Percentiles rank a stretch among this genome's conserved stretches.
These are phyloP conservation scores for Lithobates pipiens DNA, from an alignment of 2,797 vertebrate species.

Conservation along the genomic window DNA sequence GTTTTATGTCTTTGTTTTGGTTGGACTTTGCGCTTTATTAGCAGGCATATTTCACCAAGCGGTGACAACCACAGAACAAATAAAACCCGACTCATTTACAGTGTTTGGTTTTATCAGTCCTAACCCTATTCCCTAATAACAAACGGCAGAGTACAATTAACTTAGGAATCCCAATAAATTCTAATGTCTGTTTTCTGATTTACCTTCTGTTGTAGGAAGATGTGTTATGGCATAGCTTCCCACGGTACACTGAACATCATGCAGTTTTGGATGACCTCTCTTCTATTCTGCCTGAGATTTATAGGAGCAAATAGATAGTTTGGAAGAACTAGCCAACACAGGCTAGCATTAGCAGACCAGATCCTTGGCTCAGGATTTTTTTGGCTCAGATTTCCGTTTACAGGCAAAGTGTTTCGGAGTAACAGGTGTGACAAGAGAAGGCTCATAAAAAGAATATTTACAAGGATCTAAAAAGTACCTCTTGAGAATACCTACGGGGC, in stretches of 20 bases:
- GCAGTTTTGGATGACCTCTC: constrained; percentile 55
- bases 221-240: constrained; percentile 46
- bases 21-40: constrained; percentile 12
- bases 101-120: constrained; percentile 16
- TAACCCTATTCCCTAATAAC: constrained; percentile 30
- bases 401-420: constrained; percentile 34
- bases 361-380: not conserved
- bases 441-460: constrained; percentile 51
- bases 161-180: constrained; percentile 58
- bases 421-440: constrained; percentile 53
- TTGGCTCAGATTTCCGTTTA: constrained; percentile 31
- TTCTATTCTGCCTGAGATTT: constrained; percentile 50
- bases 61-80: constrained; percentile 3
- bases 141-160: constrained; percentile 48
- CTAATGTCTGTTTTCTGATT: constrained; percentile 29
- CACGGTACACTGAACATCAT: constrained; percentile 42
- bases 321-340: constrained; percentile 6
- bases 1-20: constrained; percentile 5
- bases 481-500: not conserved
- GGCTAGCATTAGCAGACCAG: constrained; percentile 20
- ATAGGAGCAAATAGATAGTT: constrained; percentile 35
- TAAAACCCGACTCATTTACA: constrained; percentile 7
- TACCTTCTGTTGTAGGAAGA: constrained; percentile 35
- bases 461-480: constrained; percentile 48
- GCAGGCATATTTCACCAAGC: constrained; percentile 23